Evolutionary conservation across 2,888 invertebrate genomes (phyloP), one percentile per base, ranked within the genome.

Genomic region (Mactromeris polynyma): DNA sequence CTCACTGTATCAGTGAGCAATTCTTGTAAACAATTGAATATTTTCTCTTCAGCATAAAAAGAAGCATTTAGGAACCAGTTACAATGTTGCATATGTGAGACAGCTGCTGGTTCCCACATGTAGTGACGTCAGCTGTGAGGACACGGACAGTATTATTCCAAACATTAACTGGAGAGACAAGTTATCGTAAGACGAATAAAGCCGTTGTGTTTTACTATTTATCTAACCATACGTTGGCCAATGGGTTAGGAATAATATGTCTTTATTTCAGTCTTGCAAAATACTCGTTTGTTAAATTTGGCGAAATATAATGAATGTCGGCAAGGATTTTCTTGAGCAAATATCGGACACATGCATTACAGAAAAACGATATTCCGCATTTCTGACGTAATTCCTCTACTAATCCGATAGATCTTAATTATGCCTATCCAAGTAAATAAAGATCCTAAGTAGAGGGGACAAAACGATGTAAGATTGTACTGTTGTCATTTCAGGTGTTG

Each of bases 71-170:
- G 85, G 79, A 38, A 80, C 79, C 7, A 80, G 46, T 4, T 58
- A 80, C 31, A 86, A 89, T 40, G 14, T 58, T n/a, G 26, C 14
- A 21, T 86, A 89, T 77, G 89, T 89, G 17, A 31, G 31, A 26
- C 80, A 86, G 40, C 46, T 89, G 21, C 80, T 89, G 33, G 82
- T 80, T n/a, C 84, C 88, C 26, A 81, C 42, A 0, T 38, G 82
- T 42, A 19, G 42, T 7, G 36, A 21, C n/a, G n/a, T n/a, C n/a
- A n/a, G n/a, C 51, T 6, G 19, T 51, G 11, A 51, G 51, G 11
- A 19, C 14, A 14, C 51, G 51, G 51, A 9, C 19, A 19, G 14
- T 9, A 19, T 17, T 51, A 51, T 51, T 19, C 14, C 51, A 51
- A 51, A 51, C 11, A 2, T 51, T 6, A 6, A 51, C 51, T 9